phyloP scores from a whole-genome alignment of 2,797 vertebrate genomes.

The Geotria australis region DNA sequence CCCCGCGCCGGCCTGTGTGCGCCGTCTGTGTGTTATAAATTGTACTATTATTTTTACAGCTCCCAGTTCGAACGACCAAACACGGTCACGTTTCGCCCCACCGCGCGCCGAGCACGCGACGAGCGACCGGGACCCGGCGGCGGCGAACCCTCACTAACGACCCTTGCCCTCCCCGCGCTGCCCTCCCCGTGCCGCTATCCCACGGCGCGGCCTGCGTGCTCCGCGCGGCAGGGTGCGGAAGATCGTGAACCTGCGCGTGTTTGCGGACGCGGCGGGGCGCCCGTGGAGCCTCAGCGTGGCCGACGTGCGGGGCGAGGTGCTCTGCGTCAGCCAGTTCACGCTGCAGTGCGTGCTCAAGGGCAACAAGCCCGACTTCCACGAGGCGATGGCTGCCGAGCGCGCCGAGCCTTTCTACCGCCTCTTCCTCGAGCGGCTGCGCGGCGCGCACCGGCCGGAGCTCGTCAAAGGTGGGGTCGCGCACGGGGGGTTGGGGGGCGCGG shows the following conservation, averaged over 20 bases:
- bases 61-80: too few species aligned
- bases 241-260: slow-evolving; percentile 67
- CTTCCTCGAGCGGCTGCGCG: slow-evolving; percentile 57
- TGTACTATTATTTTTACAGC: too few species aligned
- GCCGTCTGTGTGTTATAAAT: too few species aligned
- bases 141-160: too few species aligned
- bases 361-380: slow-evolving; percentile 81
- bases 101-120: too few species aligned
- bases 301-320: slow-evolving; percentile 55
- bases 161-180: too few species aligned
- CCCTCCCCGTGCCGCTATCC: too few species aligned
- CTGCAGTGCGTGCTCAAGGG: slow-evolving; percentile 72
- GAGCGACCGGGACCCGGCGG: too few species aligned
- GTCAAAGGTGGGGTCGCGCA: slow-evolving; percentile 32
- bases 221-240: slow-evolving; percentile 36
- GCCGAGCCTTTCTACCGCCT: slow-evolving; percentile 50
- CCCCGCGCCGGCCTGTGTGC: too few species aligned
- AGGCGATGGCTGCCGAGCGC: slow-evolving; percentile 56
- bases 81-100: too few species aligned
- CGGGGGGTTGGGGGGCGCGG: neutral
- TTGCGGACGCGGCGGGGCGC: slow-evolving; percentile 59
- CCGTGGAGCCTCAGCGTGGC: slow-evolving; percentile 70
- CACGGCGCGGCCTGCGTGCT: neutral
- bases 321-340: slow-evolving; percentile 85
- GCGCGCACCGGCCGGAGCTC: slow-evolving; percentile 41